phyloP scores from a whole-genome alignment of 1,140 invertebrate genomes.

The Nylanderia fulva region DNA sequence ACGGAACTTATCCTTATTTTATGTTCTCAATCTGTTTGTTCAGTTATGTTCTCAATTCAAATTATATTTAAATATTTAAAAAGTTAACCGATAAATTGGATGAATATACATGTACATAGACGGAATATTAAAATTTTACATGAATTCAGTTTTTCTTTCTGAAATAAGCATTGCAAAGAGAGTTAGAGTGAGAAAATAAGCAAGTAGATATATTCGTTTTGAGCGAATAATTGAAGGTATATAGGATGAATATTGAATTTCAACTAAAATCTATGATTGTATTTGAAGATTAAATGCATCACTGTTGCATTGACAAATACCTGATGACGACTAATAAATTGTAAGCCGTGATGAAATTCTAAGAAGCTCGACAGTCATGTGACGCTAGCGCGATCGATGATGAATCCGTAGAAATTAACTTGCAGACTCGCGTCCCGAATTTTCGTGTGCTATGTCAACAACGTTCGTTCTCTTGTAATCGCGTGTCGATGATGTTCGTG shows the following conservation, averaged over 20 bases:
- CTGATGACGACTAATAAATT: conserved; percentile 58
- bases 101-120: no score
- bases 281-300: not conserved
- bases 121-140: no score
- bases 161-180: not conserved
- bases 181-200: no score
- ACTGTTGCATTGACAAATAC: not conserved
- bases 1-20: no score
- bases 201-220: no score
- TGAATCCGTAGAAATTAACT: conserved; percentile 84
- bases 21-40: no score
- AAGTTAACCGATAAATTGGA: no score
- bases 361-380: conserved; percentile 82
- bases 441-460: conserved; percentile 77
- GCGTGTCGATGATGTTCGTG: not conserved
- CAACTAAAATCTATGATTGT: not conserved
- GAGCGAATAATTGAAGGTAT: not conserved
- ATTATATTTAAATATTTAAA: no score
- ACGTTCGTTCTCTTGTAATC: conserved; percentile 30
- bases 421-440: conserved; percentile 64
- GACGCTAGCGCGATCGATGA: conserved; percentile 82
- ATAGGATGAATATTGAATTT: not conserved
- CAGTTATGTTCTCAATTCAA: no score
- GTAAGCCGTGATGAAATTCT: conserved; percentile 81
- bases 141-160: no score